Base-by-base conservation (phyloP, 2,888 invertebrate species). In the Chymomyza procnemis region DNA sequence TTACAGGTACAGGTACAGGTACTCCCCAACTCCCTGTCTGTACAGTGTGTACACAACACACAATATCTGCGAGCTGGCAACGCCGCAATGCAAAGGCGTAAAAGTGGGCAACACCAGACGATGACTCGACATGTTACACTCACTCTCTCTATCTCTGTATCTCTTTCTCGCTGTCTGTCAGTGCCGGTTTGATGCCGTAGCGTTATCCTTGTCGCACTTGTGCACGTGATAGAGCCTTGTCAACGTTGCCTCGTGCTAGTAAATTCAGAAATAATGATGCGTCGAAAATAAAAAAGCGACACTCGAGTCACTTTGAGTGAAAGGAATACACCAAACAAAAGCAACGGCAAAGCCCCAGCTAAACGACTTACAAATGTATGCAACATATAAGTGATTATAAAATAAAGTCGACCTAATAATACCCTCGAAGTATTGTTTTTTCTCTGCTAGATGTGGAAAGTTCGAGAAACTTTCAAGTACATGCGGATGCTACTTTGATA, bases 211-310 rank as follows among this genome's bases (percentile, higher is more conserved):
- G 34, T 50, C 18, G 50, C 50, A 19, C 16, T 50, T 16, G 50
- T n/a, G 50, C 3, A 47, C 18, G 6, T 19, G 54, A 0, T 34
- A 55, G 26, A 46, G 50, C 50, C 50, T 50, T 64, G 58, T 58
- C 64, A 58, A 34, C 48, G 64, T 34, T 58, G 58, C 52, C 62
- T 16, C 47, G 58, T 59, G 58, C 57, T 58, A 52, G 64, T 64
- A 64, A 64, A 64, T 64, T 64, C 64, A 64, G 64, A 64, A 64
- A 64, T 64, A 64, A 64, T 64, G 64, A 64, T 64, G 64, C 64
- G 64, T 64, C 64, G 58, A 64, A 64, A 64, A 64, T 52, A 64
- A 58, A 64, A 64, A 58, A 58, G 58, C 64, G 64, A 64, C 64
- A 64, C 64, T 64, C 64, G 64, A 64, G 64, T 64, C 64, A 58